Evolutionary conservation across 2,888 invertebrate genomes (phyloP).

Genomic region (Oxytorus armatus): DNA sequence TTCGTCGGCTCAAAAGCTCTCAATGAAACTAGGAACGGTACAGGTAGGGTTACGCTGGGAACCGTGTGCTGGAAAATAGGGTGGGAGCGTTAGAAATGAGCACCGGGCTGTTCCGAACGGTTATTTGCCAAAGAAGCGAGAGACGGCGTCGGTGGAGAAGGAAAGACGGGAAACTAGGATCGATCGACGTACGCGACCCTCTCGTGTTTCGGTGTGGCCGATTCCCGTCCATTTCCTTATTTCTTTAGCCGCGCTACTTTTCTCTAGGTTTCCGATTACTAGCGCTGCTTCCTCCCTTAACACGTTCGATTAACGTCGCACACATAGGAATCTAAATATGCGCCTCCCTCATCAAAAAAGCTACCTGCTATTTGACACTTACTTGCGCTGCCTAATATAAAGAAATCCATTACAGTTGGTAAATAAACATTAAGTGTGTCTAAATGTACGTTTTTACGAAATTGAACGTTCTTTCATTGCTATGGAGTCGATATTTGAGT

Average conservation of each 20-base stretch:
- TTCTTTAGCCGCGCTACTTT: slow-evolving; percentile 2
- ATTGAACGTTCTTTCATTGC: no score
- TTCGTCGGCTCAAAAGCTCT: slow-evolving; percentile 47
- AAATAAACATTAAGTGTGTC: no score
- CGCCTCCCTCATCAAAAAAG: no score
- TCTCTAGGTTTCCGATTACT: slow-evolving; percentile 12
- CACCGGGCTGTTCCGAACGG: slow-evolving; percentile 31
- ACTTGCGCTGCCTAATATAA: no score
- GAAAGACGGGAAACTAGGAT: slow-evolving; percentile 57
- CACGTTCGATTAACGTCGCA: no score
- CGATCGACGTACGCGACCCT: slow-evolving; percentile 52
- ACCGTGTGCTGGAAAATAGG: slow-evolving; percentile 32
- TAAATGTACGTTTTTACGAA: no score
- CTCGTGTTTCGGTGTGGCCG: slow-evolving; percentile 31
- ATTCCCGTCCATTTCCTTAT: slow-evolving; percentile 44
- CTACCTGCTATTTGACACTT: no score
- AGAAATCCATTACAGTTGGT: no score
- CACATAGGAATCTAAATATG: no score
- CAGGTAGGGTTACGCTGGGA: slow-evolving; percentile 72
- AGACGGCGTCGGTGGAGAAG: slow-evolving; percentile 44
- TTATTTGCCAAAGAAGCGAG: slow-evolving; percentile 59
- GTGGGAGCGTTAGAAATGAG: slow-evolving; percentile 21
- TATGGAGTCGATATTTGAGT: no score
- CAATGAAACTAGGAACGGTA: slow-evolving; percentile 55
- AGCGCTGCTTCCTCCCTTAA: slow-evolving; percentile 23